Conservation (phyloP, 2,888 invertebrate genomes). For the Dimorphilus gyrociliatus region DNA sequence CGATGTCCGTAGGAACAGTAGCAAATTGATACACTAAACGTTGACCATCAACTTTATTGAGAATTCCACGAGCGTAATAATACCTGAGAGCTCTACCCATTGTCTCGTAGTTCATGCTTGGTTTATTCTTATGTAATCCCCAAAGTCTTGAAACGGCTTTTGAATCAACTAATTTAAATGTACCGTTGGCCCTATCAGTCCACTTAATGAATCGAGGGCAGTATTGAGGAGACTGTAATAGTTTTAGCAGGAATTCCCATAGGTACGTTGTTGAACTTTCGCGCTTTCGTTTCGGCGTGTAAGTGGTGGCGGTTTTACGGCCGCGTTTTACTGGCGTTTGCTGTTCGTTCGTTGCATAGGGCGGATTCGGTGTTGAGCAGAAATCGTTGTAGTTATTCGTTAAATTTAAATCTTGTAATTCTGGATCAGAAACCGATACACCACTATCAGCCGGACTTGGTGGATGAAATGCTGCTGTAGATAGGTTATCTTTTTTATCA, state of each 20-base stretch:
- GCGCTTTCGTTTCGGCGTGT: too few species aligned
- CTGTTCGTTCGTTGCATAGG: too few species aligned
- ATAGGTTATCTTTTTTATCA: too few species aligned
- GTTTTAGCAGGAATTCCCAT: slow-evolving; percentile 93
- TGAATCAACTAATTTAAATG: slow-evolving; percentile 94
- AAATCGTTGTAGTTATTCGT: too few species aligned
- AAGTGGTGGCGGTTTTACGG: too few species aligned
- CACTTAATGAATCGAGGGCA: slow-evolving; percentile 97
- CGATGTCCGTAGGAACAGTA: slow-evolving; percentile 92
- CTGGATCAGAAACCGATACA: too few species aligned
- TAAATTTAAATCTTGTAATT: too few species aligned
- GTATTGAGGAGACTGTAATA: slow-evolving; percentile 88
- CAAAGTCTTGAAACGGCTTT: slow-evolving; percentile 93
- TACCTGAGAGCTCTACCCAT: slow-evolving; percentile 90
- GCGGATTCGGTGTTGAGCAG: too few species aligned
- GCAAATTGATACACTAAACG: slow-evolving; percentile 97
- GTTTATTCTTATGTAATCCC: slow-evolving; percentile 99
- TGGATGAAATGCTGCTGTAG: too few species aligned
- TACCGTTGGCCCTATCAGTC: slow-evolving; percentile 67
- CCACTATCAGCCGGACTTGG: too few species aligned
- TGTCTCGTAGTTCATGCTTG: slow-evolving; percentile 99
- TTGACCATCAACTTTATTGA: slow-evolving; percentile 98
- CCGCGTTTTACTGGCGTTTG: too few species aligned
- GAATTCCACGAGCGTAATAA: slow-evolving; percentile 43
- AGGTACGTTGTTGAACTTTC: too few species aligned